phyloP scores from a whole-genome alignment of 2,113 vertebrate genomes.

The Pseudopipra pipra region DNA sequence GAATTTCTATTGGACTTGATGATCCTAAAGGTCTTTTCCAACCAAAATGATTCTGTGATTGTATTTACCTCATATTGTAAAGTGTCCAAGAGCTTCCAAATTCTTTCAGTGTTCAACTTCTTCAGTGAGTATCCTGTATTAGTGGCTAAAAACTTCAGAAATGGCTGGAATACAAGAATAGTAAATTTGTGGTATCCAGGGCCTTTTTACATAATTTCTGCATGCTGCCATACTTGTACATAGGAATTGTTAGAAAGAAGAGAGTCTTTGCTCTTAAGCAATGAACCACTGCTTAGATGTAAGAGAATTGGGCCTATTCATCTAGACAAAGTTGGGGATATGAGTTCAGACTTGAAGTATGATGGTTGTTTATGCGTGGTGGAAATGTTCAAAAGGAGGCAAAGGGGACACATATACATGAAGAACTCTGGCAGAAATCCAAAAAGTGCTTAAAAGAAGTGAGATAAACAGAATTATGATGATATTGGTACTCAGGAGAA shows the following conservation, averaged over 20 bases:
- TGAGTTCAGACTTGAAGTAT: background rate
- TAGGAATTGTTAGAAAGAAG: background rate
- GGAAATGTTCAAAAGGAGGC: background rate
- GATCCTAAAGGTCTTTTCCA: background rate
- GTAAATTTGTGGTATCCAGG: background rate
- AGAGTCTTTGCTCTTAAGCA: background rate
- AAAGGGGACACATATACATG: background rate
- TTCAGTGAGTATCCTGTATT: slow-evolving; percentile 47
- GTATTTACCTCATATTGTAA: slow-evolving; percentile 60
- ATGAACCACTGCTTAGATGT: background rate
- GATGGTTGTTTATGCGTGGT: background rate
- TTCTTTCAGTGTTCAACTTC: slow-evolving; percentile 1
- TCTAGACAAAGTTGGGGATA: background rate
- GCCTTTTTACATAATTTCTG: background rate
- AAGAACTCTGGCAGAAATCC: background rate
- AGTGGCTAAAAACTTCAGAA: slow-evolving; percentile 46
- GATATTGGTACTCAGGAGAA: background rate
- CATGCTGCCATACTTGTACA: background rate
- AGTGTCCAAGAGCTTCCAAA: slow-evolving; percentile 55
- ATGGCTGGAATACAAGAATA: slow-evolving; percentile 46
- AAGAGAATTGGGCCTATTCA: background rate
- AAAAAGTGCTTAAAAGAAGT: background rate
- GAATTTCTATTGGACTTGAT: background rate
- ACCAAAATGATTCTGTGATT: background rate
- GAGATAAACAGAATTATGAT: background rate